Base-by-base conservation (phyloP, 30 jellyfish, hydroid and myxozoan species). In the Aurelia aurita complex sp. Pacific region DNA sequence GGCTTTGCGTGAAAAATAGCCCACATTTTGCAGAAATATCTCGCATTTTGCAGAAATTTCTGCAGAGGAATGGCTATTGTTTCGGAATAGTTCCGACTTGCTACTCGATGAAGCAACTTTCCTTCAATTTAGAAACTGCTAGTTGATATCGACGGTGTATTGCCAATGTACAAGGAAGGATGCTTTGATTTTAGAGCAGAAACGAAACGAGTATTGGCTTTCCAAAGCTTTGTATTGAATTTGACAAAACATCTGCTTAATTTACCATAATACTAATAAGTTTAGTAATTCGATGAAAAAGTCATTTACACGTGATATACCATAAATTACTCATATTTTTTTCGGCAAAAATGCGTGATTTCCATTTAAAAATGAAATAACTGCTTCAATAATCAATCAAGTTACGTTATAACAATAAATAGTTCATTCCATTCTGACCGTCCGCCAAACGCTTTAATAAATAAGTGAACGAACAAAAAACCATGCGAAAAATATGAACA, bases 281-380 rank as follows among this genome's bases (percentile, higher is more conserved):
- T 61, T 61, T 61, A 61, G 36, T 61, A 61, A 61, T 61, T 61
- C 70, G 70, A 61, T 23, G 70, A 17, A 61, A 61, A 61, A 61
- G 70, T 61, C 70, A 61, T 61, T 61, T 61, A 61, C 70, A 61
- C 10, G 70, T 61, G 36, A 12, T 61, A 61, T 23, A 61, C 70
- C 36, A 61, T 61, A 61, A 61, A 61, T 61, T 61, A 61, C 70
- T 11, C 70, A 23, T 17, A 61, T 61, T 23, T 61, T 17, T 61
- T 60, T 60, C 70, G 40, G 15, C 70, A 1, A 61, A 61, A 61
- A 61, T 61, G 70, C 70, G 70, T 61, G 36, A 61, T 11, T 11
- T 5, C 36, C 70, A 17, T 12, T 23, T 61, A 11, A 23, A 23
- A n/a, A 23, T 61, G 32, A 61, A 61, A 61, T 61, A 61, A 23